Conservation (phyloP, 2,113 vertebrate genomes). For the Manacus vitellinus region DNA sequence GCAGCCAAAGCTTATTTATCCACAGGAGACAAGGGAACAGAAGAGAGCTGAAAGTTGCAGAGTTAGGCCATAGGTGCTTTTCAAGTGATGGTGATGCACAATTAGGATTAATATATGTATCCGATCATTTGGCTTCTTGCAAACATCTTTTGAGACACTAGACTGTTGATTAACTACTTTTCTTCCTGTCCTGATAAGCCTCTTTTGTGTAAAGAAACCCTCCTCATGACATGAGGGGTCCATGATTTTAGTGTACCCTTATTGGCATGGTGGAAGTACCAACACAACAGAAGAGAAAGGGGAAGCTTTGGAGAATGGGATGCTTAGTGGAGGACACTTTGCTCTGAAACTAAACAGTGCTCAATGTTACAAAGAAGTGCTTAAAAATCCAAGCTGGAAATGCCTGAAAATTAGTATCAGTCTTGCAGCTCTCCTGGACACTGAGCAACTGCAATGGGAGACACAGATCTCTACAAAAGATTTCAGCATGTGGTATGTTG, state of each 20-base stretch:
- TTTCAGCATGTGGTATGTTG: neutral
- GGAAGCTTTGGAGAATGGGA: neutral
- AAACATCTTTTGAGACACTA: neutral
- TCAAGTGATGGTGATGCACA: neutral
- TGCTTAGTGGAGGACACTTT: neutral
- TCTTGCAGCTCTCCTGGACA: neutral
- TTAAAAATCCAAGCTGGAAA: neutral
- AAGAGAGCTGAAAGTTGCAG: neutral
- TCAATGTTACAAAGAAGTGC: neutral
- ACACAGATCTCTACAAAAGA: neutral
- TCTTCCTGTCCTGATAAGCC: neutral
- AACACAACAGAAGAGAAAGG: neutral
- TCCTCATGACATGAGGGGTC: neutral
- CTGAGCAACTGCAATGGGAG: neutral
- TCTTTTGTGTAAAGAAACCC: neutral
- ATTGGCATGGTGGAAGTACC: neutral
- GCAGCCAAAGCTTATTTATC: constrained; percentile 1
- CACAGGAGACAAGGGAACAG: neutral
- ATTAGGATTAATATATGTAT: neutral
- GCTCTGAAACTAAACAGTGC: neutral
- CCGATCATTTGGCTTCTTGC: neutral
- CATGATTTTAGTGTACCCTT: neutral
- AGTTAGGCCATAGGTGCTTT: neutral
- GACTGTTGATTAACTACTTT: neutral
- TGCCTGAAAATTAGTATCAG: neutral